Evolutionary conservation across 2,113 vertebrate species (phyloP).

Genomic region (Mandrillus leucophaeus): DNA sequence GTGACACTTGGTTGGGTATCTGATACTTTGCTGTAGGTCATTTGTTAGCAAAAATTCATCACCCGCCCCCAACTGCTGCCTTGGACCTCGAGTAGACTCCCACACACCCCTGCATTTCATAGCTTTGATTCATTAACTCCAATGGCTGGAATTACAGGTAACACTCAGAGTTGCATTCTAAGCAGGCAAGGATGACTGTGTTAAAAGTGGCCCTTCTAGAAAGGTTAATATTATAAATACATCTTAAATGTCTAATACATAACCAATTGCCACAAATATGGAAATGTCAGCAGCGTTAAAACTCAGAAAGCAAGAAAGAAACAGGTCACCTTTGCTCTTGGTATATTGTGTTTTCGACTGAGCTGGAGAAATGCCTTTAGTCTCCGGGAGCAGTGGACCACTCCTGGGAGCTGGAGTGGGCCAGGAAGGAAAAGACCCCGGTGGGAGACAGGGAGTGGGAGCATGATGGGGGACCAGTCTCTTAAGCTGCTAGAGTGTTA

Average conservation of each 20-base stretch:
- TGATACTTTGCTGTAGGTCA: constrained; percentile 65
- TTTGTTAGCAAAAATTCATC: constrained; percentile 67
- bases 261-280: constrained; percentile 78
- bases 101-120: constrained; percentile 34
- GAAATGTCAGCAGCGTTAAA: constrained; percentile 79
- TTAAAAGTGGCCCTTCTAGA: constrained; percentile 68
- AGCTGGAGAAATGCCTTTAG: background rate
- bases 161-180: constrained; percentile 71
- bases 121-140: constrained; percentile 77
- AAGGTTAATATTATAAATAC: constrained; percentile 84
- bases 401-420: background rate
- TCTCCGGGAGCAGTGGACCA: background rate
- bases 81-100: background rate
- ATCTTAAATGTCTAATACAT: constrained; percentile 80
- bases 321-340: constrained; percentile 61
- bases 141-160: constrained; percentile 67
- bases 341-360: background rate
- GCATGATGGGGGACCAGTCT: background rate
- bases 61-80: background rate
- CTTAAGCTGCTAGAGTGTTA: background rate
- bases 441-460: background rate
- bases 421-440: background rate
- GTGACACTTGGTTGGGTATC: constrained; percentile 45
- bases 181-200: constrained; percentile 65
- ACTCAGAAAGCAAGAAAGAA: constrained; percentile 68